phyloP scores from a whole-genome alignment of 2,888 invertebrate species.

The Bellardia bayeri region DNA sequence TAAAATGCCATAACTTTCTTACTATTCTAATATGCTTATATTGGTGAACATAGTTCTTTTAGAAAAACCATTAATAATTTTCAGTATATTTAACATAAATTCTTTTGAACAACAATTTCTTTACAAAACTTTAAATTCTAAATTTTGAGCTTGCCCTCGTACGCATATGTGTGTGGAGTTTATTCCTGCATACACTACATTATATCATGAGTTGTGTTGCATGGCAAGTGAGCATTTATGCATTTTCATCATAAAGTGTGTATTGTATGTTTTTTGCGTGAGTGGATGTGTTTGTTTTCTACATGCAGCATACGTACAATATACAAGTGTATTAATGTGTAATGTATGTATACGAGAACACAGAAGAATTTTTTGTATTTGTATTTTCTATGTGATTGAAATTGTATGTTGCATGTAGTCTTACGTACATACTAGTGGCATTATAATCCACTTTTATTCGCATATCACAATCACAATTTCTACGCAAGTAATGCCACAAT shows the following conservation, averaged over 20 bases:
- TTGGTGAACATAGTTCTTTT: too few species aligned
- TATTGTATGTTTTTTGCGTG: conserved; percentile 49
- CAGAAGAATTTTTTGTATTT: conserved; percentile 16
- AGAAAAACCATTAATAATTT: background rate
- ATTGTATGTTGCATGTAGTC: background rate
- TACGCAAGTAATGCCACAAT: conserved; percentile 73
- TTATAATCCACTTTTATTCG: conserved; percentile 81
- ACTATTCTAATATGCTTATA: too few species aligned
- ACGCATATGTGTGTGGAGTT: conserved; percentile 10
- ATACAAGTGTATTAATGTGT: background rate
- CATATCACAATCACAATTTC: conserved; percentile 78
- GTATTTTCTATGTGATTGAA: conserved; percentile 26
- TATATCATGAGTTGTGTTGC: conserved; percentile 60
- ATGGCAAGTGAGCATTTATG: conserved; percentile 68
- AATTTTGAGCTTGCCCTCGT: conserved; percentile 24
- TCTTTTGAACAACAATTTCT: background rate
- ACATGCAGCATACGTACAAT: background rate
- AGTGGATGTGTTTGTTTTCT: conserved; percentile 17
- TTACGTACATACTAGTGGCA: conserved; percentile 52
- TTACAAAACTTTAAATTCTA: background rate
- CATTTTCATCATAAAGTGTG: conserved; percentile 47
- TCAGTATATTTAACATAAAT: background rate
- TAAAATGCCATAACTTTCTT: too few species aligned
- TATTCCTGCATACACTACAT: conserved; percentile 25
- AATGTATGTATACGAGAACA: conserved; percentile 8